A percentile compares a stretch with the other conserved stretches of the same genome.
phyloP scores from a whole-genome alignment of 1,140 invertebrate genomes.

The Phenacoccus solenopsis region DNA sequence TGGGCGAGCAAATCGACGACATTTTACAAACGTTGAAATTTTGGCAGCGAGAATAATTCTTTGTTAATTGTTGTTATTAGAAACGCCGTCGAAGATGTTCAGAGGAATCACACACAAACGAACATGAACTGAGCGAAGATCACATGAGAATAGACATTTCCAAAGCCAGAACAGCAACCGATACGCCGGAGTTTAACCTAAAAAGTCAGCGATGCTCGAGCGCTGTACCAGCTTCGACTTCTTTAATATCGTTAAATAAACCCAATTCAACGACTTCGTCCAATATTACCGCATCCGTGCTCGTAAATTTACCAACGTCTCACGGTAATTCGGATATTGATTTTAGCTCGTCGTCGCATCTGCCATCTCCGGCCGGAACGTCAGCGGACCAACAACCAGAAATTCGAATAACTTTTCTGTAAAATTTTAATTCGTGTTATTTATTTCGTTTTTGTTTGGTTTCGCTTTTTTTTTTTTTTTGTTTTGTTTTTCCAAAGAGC shows the following conservation, averaged over 20 bases:
- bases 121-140: slow-evolving; percentile 15
- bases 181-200: slow-evolving; percentile 20
- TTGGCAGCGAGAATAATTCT: not conserved
- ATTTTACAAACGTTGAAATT: not conserved
- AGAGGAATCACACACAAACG: slow-evolving; percentile 11
- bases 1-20: too few relatives aligned
- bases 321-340: slow-evolving; percentile 32
- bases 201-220: not conserved
- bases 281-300: slow-evolving; percentile 32
- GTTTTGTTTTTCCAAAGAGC: not conserved
- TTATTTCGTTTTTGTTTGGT: not conserved
- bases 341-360: slow-evolving; percentile 28
- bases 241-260: slow-evolving; percentile 26
- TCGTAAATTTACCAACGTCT: slow-evolving; percentile 32
- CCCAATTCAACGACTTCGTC: slow-evolving; percentile 32
- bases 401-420: slow-evolving; percentile 32
- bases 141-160: slow-evolving; percentile 18
- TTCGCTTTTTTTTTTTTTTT: not conserved
- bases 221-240: not conserved
- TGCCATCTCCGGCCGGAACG: slow-evolving; percentile 26
- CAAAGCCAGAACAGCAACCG: slow-evolving; percentile 17
- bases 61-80: slow-evolving; percentile 13
- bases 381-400: slow-evolving; percentile 29
- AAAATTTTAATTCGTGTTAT: slow-evolving; percentile 16
- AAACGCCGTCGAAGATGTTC: slow-evolving; percentile 12